Conservation (phyloP, 2,888 invertebrate genomes). For the Hydrotaea cyrtoneurina region DNA sequence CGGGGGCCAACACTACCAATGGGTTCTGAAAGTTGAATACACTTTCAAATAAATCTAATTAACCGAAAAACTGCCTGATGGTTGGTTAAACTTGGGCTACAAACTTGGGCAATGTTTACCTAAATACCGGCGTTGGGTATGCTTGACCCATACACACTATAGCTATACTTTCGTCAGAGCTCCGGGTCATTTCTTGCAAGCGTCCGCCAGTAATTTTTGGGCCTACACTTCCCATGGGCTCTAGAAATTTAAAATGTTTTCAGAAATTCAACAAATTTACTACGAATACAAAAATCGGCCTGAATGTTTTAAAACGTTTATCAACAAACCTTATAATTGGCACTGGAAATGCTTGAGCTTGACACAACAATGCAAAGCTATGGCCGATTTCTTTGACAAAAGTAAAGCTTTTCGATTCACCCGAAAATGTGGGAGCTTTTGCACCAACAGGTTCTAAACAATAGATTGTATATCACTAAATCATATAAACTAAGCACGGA, state of each 20-base stretch:
- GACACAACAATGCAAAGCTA: slow-evolving; percentile 84
- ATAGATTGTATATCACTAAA: slow-evolving; percentile 28
- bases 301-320: neutral
- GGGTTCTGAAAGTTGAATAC: slow-evolving; percentile 82
- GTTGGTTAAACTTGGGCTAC: neutral
- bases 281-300: slow-evolving; percentile 70
- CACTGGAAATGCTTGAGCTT: slow-evolving; percentile 87
- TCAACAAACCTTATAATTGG: slow-evolving; percentile 86
- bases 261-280: neutral
- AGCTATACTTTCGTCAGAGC: slow-evolving; percentile 71
- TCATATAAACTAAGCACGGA: neutral
- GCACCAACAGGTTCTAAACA: slow-evolving; percentile 84
- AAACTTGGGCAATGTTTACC: slow-evolving; percentile 76
- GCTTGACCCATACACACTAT: slow-evolving; percentile 83
- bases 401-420: slow-evolving; percentile 83
- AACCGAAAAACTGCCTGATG: slow-evolving; percentile 68
- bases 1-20: slow-evolving; percentile 86
- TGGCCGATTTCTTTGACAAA: slow-evolving; percentile 81
- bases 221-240: slow-evolving; percentile 82
- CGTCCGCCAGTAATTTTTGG: slow-evolving; percentile 82
- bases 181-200: slow-evolving; percentile 81
- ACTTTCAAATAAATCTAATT: neutral
- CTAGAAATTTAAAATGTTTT: slow-evolving; percentile 72
- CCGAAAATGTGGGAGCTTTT: slow-evolving; percentile 83
- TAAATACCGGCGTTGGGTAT: slow-evolving; percentile 83